Conservation (phyloP, 2,888 invertebrate genomes). For the Unio pictorum region DNA sequence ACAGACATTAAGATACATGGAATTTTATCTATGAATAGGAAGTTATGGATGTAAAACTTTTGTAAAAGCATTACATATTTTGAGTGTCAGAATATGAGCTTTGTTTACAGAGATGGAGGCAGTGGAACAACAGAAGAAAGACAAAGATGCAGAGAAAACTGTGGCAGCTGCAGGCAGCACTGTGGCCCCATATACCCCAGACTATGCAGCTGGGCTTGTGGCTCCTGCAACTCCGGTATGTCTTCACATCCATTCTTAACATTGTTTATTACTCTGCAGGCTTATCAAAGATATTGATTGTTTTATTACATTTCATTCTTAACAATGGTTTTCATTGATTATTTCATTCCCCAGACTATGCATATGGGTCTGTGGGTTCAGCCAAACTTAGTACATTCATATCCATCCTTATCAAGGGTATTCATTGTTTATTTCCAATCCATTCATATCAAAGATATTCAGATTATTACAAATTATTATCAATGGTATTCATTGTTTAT, state of each 20-base stretch:
- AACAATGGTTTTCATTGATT: too few species aligned
- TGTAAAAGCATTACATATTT: too few species aligned
- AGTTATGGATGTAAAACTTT: too few species aligned
- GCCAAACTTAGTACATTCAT: conserved; percentile 73
- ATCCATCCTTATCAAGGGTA: not conserved
- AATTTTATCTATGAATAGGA: too few species aligned
- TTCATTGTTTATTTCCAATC: too few species aligned
- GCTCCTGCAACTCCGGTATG: conserved; percentile 76
- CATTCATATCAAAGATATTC: not conserved
- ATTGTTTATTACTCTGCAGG: not conserved
- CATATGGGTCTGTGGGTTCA: conserved; percentile 82
- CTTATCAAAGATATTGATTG: not conserved
- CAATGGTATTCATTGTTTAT: not conserved
- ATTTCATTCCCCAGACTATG: conserved; percentile 83
- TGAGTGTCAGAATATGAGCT: not conserved
- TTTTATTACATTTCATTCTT: conserved; percentile 2
- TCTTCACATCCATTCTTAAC: conserved; percentile 3
- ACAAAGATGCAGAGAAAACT: conserved; percentile 69
- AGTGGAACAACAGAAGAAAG: conserved; percentile 68
- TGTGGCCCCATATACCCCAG: conserved; percentile 77
- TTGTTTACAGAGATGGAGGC: conserved; percentile 62
- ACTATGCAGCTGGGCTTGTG: conserved; percentile 86
- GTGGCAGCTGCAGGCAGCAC: conserved; percentile 47
- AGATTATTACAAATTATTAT: too few species aligned
- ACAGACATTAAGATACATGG: too few species aligned